Conservation (phyloP, 37 sponge, comb jelly and placozoan genomes). For the Aphrocallistes beatrix region DNA sequence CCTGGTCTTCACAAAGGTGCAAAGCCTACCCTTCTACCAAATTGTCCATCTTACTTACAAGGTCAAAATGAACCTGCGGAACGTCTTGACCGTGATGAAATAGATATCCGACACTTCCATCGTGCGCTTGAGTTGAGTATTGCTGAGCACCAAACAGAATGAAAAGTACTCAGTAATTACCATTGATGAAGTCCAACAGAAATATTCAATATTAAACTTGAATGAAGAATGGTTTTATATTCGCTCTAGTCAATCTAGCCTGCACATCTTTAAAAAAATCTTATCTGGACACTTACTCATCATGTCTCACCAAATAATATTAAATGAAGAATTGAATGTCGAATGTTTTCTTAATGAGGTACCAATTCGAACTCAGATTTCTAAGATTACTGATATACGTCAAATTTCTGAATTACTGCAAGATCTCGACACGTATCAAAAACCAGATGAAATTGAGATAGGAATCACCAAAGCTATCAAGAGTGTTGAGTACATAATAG, state of each 20-base stretch:
- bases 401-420: not conserved
- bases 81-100: not conserved
- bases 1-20: not conserved
- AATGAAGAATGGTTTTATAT: not conserved
- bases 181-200: not conserved
- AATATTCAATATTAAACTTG: not conserved
- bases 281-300: not conserved
- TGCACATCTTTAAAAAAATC: not conserved
- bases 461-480: not conserved
- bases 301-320: not conserved
- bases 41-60: not conserved
- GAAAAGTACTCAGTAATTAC: not conserved
- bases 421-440: not conserved
- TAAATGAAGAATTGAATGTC: not conserved
- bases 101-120: not conserved
- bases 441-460: not conserved
- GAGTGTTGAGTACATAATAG: not conserved
- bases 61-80: not conserved
- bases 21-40: not conserved
- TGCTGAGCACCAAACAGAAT: not conserved
- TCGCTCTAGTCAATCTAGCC: not conserved
- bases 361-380: not conserved
- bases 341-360: not conserved
- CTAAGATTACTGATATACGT: not conserved
- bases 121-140: not conserved